Evolutionary conservation across 2,797 vertebrate species (phyloP).

Genomic region (Thalassophryne amazonica): DNA sequence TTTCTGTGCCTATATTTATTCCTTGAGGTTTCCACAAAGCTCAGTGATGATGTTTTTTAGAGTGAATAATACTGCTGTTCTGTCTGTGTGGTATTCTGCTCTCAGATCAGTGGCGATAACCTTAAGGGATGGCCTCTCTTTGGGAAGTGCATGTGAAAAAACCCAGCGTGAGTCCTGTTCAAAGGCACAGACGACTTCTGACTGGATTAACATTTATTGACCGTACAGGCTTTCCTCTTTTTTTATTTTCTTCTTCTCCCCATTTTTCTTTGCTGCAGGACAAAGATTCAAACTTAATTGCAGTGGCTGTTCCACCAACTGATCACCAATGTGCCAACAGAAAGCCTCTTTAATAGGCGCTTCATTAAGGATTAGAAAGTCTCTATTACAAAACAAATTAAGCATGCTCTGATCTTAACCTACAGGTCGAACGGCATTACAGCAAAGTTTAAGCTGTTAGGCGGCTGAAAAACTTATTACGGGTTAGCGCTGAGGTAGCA

Average conservation of each 20-base stretch:
- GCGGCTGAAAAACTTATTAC: conserved; percentile 96
- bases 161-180: conserved; percentile 91
- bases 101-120: conserved; percentile 78
- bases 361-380: conserved; percentile 98
- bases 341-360: conserved; percentile 97
- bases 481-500: conserved; percentile 98
- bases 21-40: conserved; percentile 66
- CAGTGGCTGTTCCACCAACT: conserved; percentile 93
- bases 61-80: conserved; percentile 86
- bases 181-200: conserved; percentile 93
- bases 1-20: conserved; percentile 45
- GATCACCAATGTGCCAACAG: conserved; percentile 96
- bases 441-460: conserved; percentile 97
- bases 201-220: conserved; percentile 99
- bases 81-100: conserved; percentile 86
- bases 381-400: conserved; percentile 99
- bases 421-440: conserved; percentile 91
- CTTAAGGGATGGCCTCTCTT: conserved; percentile 86
- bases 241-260: conserved; percentile 1
- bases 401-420: conserved; percentile 96
- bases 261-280: conserved; percentile 84
- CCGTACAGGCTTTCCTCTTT: conserved; percentile 85
- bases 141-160: conserved; percentile 80
- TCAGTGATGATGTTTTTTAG: conserved; percentile 75
- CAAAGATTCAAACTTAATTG: conserved; percentile 97